Conservation (phyloP, 1,140 invertebrate genomes). For the Drosophila jambulina region DNA sequence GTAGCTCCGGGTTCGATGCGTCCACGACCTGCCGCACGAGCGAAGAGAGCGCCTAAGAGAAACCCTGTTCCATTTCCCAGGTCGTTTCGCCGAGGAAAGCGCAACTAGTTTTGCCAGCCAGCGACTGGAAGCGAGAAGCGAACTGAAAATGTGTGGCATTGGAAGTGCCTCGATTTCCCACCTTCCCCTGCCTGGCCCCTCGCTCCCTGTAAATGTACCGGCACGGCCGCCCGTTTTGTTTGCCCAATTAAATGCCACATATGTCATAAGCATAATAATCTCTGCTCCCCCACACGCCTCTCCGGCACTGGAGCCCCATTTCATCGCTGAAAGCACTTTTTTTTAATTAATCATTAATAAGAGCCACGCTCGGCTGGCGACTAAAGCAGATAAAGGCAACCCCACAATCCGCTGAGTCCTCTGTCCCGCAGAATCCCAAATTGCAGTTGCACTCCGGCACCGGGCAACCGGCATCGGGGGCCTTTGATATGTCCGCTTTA, state of each 20-base stretch:
- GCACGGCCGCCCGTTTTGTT: slow-evolving; percentile 67
- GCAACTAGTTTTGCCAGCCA: slow-evolving; percentile 67
- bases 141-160: slow-evolving; percentile 70
- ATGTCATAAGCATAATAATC: slow-evolving; percentile 70
- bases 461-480: slow-evolving; percentile 6
- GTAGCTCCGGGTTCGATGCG: background rate
- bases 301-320: background rate
- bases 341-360: slow-evolving; percentile 82
- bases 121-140: slow-evolving; percentile 30
- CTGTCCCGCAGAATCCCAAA: slow-evolving; percentile 62
- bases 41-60: slow-evolving; percentile 47
- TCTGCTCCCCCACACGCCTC: background rate
- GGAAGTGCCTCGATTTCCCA: slow-evolving; percentile 46
- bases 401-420: slow-evolving; percentile 8
- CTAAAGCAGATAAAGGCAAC: slow-evolving; percentile 47
- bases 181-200: background rate
- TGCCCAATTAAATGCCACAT: slow-evolving; percentile 82
- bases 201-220: slow-evolving; percentile 41
- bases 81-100: slow-evolving; percentile 51
- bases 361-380: slow-evolving; percentile 70
- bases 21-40: slow-evolving; percentile 58
- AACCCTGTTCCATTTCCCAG: slow-evolving; percentile 54
- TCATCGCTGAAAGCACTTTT: slow-evolving; percentile 58
- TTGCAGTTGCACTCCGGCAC: slow-evolving; percentile 41
- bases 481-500: slow-evolving; percentile 71